Percentiles rank a stretch among this genome's conserved stretches.
These are phyloP conservation scores for Crossocerus cetratus DNA, from an alignment of 2,888 invertebrate species.

Conservation along the genomic window DNA sequence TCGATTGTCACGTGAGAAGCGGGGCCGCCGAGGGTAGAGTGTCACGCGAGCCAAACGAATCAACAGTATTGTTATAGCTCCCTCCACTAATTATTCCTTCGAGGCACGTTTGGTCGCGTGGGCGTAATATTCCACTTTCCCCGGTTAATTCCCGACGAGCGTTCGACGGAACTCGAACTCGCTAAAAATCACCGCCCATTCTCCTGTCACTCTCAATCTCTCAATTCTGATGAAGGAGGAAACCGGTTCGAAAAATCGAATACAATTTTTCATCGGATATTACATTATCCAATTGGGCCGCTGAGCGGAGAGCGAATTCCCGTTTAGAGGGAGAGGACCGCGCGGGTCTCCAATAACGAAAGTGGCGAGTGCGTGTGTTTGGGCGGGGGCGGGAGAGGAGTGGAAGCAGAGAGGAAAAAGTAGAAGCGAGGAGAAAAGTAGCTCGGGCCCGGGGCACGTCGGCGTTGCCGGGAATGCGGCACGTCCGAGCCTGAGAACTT, in stretches of 20 bases:
- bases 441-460: conserved; percentile 11
- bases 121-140: conserved; percentile 30
- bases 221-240: conserved; percentile 12
- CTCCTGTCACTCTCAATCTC: conserved; percentile 9
- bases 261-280: too few relatives aligned
- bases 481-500: conserved; percentile 71
- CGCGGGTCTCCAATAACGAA: conserved; percentile 48
- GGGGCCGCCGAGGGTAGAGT: not conserved
- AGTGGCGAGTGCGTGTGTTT: conserved; percentile 23
- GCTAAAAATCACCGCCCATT: conserved; percentile 44
- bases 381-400: conserved; percentile 10
- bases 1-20: conserved; percentile 41
- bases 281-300: too few relatives aligned
- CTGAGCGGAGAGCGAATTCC: too few relatives aligned
- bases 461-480: conserved; percentile 27
- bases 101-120: conserved; percentile 24
- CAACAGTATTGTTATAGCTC: conserved; percentile 40
- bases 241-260: not conserved
- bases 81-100: conserved; percentile 46
- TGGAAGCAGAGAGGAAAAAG: conserved; percentile 7
- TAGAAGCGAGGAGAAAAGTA: conserved; percentile 24
- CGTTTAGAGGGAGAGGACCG: not conserved
- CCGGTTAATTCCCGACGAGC: conserved; percentile 16
- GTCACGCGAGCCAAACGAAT: conserved; percentile 56
- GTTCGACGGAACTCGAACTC: not conserved